Evolutionary conservation across 1,140 invertebrate species (phyloP), one percentile per base, ranked within the genome.

Genomic region (Brachionus calyciflorus): DNA sequence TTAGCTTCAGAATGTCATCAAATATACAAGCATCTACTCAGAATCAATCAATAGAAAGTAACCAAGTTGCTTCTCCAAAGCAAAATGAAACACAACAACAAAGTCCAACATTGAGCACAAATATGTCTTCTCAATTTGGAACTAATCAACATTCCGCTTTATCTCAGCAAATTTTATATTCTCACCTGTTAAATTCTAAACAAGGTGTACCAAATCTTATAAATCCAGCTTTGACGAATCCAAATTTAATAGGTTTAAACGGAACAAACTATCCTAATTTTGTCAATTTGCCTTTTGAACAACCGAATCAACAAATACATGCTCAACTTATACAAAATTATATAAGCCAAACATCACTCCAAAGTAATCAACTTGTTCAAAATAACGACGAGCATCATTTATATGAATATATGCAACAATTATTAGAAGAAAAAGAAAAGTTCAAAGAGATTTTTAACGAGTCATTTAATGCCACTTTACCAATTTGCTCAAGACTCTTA

Each of bases 351-450:
- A 37, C n/a, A 17, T 33, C 37, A 12, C 33, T 60, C 17, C 55
- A 60, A 33, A 3, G 17, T 1, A 60, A 37, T n/a, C 30, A 33
- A 4, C 19, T 19, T 60, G 30, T 17, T 37, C 55, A 60, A 14
- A 33, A 33, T 14, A 60, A 44, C n/a, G 69, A 73, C n/a, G 46
- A 73, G 14, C 44, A 49, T 4, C 46, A 55, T 12, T 6, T 73
- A 26, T 73, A 51, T 33, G 69, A 73, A n/a, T 73, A 73, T 33
- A 51, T 73, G 46, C 69, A 73, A 14, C 69, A 73, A 21, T n/a
- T 73, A 19, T 21, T 73, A 12, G 69, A 73, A n/a, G 69, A 73
- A 73, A 73, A 73, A 51, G 69, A 73, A 26, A 73, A 73, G n/a
- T n/a, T 73, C 12, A 73, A 73, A 73, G 69, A 73, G 17, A 40